Evolutionary conservation across 2,888 invertebrate species (phyloP).

Genomic region (Hypomecis atomaria): DNA sequence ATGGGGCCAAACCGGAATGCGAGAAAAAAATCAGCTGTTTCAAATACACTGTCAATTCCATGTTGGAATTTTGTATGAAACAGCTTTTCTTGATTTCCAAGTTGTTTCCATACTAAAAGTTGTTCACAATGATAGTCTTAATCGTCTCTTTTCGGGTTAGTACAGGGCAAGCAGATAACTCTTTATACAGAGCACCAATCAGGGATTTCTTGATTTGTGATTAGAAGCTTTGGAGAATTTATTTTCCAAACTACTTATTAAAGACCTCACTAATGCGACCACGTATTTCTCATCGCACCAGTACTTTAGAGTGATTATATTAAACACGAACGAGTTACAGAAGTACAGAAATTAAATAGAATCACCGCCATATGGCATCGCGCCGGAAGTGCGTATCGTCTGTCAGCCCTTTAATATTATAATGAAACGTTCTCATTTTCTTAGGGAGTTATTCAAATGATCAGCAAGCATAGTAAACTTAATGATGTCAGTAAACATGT

Average conservation of each 20-base stretch:
- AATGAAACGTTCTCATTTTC: constrained; percentile 78
- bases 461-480: no score
- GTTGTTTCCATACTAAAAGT: no score
- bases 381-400: constrained; percentile 80
- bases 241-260: constrained; percentile 31
- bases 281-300: constrained; percentile 42
- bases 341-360: constrained; percentile 48
- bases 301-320: constrained; percentile 55
- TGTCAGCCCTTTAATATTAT: constrained; percentile 80
- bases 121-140: no score
- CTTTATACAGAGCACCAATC: no score
- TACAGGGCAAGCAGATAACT: no score
- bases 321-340: constrained; percentile 51
- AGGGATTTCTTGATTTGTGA: not conserved
- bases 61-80: no score
- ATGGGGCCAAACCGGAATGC: no score
- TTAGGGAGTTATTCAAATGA: constrained; percentile 39
- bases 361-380: constrained; percentile 70
- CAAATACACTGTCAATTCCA: no score
- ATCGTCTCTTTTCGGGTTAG: no score
- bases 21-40: no score
- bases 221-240: not conserved
- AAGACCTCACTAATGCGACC: constrained; percentile 22
- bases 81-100: no score
- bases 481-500: no score